Conservation (phyloP, 1,140 invertebrate genomes). For the Bombus haemorrhoidalis region DNA sequence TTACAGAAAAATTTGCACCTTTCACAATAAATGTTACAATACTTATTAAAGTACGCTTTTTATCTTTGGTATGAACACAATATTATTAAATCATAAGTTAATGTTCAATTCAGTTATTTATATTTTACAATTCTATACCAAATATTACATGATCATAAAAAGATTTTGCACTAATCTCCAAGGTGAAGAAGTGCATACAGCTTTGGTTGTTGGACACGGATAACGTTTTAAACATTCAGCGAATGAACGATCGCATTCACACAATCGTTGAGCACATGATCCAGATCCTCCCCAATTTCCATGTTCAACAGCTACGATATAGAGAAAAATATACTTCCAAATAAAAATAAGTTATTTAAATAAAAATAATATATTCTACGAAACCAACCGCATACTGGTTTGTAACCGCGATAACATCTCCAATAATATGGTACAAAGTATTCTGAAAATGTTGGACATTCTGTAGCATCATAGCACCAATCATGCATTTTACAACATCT, state of each 20-base stretch:
- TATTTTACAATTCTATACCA: background rate
- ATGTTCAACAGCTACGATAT: slow-evolving; percentile 85
- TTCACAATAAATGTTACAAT: background rate
- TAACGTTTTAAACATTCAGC: slow-evolving; percentile 90
- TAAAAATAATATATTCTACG: slow-evolving; percentile 7
- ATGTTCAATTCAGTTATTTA: background rate
- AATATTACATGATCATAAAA: slow-evolving; percentile 82
- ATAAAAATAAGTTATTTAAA: background rate
- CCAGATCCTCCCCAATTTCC: slow-evolving; percentile 85
- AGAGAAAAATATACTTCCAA: slow-evolving; percentile 6
- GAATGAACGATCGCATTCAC: slow-evolving; percentile 92
- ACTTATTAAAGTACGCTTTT: background rate
- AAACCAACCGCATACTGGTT: slow-evolving; percentile 89
- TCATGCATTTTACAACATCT: slow-evolving; percentile 91
- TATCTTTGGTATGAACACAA: slow-evolving; percentile 44
- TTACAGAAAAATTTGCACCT: slow-evolving; percentile 28
- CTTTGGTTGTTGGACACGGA: slow-evolving; percentile 88
- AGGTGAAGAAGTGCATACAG: slow-evolving; percentile 88
- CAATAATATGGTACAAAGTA: slow-evolving; percentile 95
- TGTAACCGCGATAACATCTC: slow-evolving; percentile 89
- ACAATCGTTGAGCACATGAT: slow-evolving; percentile 90
- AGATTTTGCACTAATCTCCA: slow-evolving; percentile 89
- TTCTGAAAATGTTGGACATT: slow-evolving; percentile 90
- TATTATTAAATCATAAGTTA: slow-evolving; percentile 1
- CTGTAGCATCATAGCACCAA: slow-evolving; percentile 89